Base-by-base conservation (phyloP, 2,113 vertebrate genomes). In the Cryptomyrus ogoouensis region DNA sequence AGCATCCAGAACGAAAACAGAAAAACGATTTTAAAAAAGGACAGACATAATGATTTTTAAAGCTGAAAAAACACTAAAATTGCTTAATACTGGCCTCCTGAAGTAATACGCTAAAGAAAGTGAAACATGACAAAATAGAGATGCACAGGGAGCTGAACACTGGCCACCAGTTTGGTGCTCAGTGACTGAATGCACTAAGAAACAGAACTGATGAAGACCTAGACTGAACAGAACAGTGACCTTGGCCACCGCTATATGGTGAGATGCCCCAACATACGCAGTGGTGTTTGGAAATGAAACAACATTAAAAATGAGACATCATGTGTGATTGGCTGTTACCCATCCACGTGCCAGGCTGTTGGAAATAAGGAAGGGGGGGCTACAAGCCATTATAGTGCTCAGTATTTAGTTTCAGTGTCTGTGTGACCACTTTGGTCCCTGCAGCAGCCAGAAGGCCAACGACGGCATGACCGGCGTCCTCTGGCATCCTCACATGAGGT, bases 401-500 rank as follows among this genome's bases (percentile, higher is more conserved):
- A 90, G 90, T 90, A 47, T 91, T 85, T 89, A 90, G 53, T 91
- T 85, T 90, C 90, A 91, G 89, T 42, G 90, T 92, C 77, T 90
- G 74, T 70, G 93, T 92, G 89, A 90, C 91, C 86, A 70, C 90
- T 90, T 85, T 84, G 77, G 52, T 91, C 80, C 74, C 89, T 85
- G 92, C 92, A 93, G 94, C 91, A 58, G 44, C 74, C 87, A 13
- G 27, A 80, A 90, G 92, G 42, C 91, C 89, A 85, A 50, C 52
- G 89, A 91, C 89, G 89, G 90, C 66, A 85, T 90, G 89, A 83
- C 88, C 90, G 88, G 90, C 1, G 90, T 17, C 90, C 91, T 50
- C 93, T 89, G 91, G 91, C 88, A 91, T 92, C 90, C 88, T 56
- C 91, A 89, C 90, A 88, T 10, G 83, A 93, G 94, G 95, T 91